Base-by-base conservation (phyloP, 2,113 vertebrate genomes). In the Holacanthus passer region DNA sequence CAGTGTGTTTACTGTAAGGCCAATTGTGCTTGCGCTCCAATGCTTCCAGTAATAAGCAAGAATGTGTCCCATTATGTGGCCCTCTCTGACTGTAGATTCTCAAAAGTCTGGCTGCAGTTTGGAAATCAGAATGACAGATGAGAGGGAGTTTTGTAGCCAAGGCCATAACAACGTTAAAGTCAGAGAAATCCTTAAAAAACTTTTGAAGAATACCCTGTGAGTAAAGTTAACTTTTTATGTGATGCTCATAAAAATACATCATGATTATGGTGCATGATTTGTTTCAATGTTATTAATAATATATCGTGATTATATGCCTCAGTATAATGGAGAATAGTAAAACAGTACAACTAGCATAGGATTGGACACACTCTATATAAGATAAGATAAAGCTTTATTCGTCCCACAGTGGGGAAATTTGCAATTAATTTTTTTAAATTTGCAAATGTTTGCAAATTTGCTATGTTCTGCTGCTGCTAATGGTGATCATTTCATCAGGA, bases 1-100 rank as follows among this genome's bases (percentile, higher is more conserved):
- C 82, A 81, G 69, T 62, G 39, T 87, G 77, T 79, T 91, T 89
- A 86, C 86, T 84, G 85, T 86, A 85, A 91, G 74, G 69, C 72
- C 82, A 83, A 74, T 85, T 89, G 86, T 80, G 50, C 74, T 77
- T n/a, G 6, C 4, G 55, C 74, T 86, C 83, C 81, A 73, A 3
- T 77, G 80, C 64, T 88, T 90, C 83, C 89, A 85, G 81, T 84
- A 92, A 88, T 82, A 75, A 85, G 72, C 72, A 69, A 70, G 59
- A 71, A 83, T 82, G 59, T 77, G 81, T 78, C 73, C 65, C 69
- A 88, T 90, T 88, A 84, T 72, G 73, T 52, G 48, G 60, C 50
- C 22, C 31, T 73, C 43, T 68, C 56, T 75, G 63, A 80, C 67
- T 64, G 41, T 41, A 58, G 73, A 79, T 77, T 79, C 35, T 48